These are phyloP conservation scores for Oriolus oriolus DNA, from an alignment of 2,113 vertebrate genomes.

Conservation along the genomic window DNA sequence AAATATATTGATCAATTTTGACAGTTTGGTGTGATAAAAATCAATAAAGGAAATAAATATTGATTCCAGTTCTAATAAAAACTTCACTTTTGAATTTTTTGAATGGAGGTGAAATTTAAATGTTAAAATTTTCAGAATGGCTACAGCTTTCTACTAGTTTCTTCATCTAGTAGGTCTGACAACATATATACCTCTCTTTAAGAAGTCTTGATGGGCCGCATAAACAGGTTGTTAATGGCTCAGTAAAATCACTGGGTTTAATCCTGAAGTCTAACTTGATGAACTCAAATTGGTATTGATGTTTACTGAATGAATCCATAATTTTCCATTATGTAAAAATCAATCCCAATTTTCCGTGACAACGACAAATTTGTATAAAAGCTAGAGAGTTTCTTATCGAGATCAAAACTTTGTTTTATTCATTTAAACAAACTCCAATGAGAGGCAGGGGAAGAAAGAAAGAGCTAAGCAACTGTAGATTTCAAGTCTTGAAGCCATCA, in stretches of 20 bases:
- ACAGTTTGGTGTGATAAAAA: not conserved
- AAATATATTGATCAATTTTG: not conserved
- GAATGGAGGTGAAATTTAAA: not conserved
- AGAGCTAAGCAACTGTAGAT: not conserved
- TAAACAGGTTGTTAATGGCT: conserved; percentile 2
- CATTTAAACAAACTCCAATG: not conserved
- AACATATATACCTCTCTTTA: not conserved
- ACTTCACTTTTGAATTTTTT: not conserved
- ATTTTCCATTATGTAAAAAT: conserved; percentile 55
- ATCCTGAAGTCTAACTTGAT: conserved; percentile 6
- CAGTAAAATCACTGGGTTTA: conserved; percentile 8
- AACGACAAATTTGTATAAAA: conserved; percentile 27
- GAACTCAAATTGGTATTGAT: conserved; percentile 43
- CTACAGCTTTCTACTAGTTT: not conserved
- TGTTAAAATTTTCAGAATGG: not conserved
- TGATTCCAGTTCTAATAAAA: not conserved
- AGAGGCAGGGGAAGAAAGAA: not conserved
- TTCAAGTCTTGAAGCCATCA: not conserved
- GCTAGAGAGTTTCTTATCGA: not conserved
- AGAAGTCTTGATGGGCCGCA: not conserved
- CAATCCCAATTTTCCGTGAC: conserved; percentile 28
- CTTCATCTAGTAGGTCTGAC: not conserved
- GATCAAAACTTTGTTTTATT: conserved; percentile 11
- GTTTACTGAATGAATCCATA: conserved; percentile 32
- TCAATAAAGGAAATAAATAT: not conserved